Conservation (phyloP, 2,797 vertebrate species). For the Mormyrops boulengeri region DNA sequence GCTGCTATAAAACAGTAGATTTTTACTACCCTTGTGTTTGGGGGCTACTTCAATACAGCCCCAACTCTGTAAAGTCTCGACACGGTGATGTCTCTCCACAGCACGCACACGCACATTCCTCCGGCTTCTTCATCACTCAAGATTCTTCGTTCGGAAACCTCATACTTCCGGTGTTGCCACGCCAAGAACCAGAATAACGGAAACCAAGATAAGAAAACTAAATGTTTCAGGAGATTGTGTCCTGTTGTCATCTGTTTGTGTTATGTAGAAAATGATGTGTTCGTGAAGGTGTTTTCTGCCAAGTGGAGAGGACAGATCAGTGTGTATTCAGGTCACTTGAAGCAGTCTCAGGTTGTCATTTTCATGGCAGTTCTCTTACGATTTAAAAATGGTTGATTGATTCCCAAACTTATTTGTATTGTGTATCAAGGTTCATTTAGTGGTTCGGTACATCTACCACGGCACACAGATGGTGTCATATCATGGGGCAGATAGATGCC, state of each 20-base stretch:
- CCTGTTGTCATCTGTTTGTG: not conserved
- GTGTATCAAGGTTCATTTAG: not conserved
- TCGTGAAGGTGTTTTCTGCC: not conserved
- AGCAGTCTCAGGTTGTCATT: not conserved
- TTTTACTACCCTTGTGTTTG: not conserved
- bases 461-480: not conserved
- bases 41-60: not conserved
- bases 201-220: not conserved
- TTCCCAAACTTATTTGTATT: not conserved
- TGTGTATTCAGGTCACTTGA: not conserved
- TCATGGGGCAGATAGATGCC: not conserved
- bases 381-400: not conserved
- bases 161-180: slow-evolving; percentile 90
- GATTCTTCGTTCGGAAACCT: slow-evolving; percentile 97
- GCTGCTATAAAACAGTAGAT: not conserved
- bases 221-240: not conserved
- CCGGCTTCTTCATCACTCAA: slow-evolving; percentile 97
- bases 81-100: slow-evolving; percentile 32
- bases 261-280: not conserved
- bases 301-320: not conserved
- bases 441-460: not conserved
- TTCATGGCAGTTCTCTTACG: not conserved
- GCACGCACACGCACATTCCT: slow-evolving; percentile 91
- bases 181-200: slow-evolving; percentile 77
- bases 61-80: not conserved